These are phyloP conservation scores for Pollenia labialis DNA, from an alignment of 2,888 invertebrate genomes.

Conservation along the genomic window DNA sequence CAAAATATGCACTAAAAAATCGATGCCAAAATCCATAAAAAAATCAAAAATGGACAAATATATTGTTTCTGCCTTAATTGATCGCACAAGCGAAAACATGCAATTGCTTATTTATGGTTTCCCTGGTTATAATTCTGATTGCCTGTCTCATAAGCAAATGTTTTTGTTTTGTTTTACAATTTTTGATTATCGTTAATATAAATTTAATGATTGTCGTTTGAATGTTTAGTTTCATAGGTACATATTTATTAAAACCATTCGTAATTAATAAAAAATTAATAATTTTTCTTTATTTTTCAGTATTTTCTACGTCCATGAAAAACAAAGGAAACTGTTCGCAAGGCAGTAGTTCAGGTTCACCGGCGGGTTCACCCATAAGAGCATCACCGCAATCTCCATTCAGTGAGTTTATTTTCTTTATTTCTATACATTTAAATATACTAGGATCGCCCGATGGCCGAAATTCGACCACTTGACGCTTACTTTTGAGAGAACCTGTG, in stretches of 20 bases:
- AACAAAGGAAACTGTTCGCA: constrained; percentile 67
- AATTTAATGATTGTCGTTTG: not conserved
- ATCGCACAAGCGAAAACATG: no score
- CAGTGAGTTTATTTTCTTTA: constrained; percentile 38
- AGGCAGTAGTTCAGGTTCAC: constrained; percentile 65
- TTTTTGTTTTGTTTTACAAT: not conserved
- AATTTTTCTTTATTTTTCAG: constrained; percentile 67
- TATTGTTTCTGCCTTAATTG: no score
- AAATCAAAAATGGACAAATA: no score
- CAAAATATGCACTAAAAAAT: no score
- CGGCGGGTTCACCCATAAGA: constrained; percentile 57
- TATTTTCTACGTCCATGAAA: constrained; percentile 75
- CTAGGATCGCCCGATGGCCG: no score
- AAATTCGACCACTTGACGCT: no score
- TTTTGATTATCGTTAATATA: not conserved
- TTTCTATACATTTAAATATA: not conserved
- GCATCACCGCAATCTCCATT: constrained; percentile 63
- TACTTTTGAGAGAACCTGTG: no score
- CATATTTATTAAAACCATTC: not conserved
- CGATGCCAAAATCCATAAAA: no score
- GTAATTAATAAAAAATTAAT: not conserved
- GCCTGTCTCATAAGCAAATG: not conserved
- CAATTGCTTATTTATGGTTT: no score
- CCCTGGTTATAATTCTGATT: no score
- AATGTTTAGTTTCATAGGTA: not conserved